Evolutionary conservation across 2,113 vertebrate genomes (phyloP).

Genomic region (Sinocyclocheilus grahami): DNA sequence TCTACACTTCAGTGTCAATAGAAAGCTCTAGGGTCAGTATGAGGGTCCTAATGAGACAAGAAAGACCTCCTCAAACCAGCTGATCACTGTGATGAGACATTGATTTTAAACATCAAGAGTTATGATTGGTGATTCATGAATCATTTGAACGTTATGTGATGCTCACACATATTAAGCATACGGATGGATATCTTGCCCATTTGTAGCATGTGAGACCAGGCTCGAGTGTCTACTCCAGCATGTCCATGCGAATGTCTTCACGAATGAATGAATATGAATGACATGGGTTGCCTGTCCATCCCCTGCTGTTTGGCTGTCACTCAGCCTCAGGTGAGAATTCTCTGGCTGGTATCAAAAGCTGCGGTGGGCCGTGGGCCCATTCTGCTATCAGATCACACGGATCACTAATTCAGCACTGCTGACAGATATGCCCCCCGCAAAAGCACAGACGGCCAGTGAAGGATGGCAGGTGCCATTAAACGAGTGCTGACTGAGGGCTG

Average conservation of each 20-base stretch:
- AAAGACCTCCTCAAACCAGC: conserved; percentile 28
- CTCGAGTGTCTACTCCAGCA: conserved; percentile 54
- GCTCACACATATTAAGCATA: neutral
- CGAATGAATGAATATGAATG: conserved; percentile 53
- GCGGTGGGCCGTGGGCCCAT: conserved; percentile 50
- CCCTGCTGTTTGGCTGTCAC: conserved; percentile 68
- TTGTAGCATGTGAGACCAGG: conserved; percentile 12
- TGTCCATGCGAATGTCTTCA: conserved; percentile 51
- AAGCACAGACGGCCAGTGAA: conserved; percentile 59
- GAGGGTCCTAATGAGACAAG: conserved; percentile 49
- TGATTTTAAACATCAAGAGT: conserved; percentile 27
- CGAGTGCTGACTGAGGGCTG: conserved; percentile 50
- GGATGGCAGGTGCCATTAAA: conserved; percentile 56
- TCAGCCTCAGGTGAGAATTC: conserved; percentile 63
- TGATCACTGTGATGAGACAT: conserved; percentile 32
- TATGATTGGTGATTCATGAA: conserved; percentile 25
- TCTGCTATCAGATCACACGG: conserved; percentile 73
- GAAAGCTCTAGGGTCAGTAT: conserved; percentile 46
- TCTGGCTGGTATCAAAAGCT: conserved; percentile 37
- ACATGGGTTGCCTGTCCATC: conserved; percentile 59
- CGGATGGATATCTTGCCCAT: conserved; percentile 13
- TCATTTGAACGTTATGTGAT: neutral
- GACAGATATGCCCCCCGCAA: conserved; percentile 55
- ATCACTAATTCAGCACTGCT: conserved; percentile 72
- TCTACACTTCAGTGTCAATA: conserved; percentile 53